A percentile compares a stretch with the other conserved stretches of the same genome.
phyloP scores from a whole-genome alignment of 2,888 invertebrate genomes.

The Athalia rosae region DNA sequence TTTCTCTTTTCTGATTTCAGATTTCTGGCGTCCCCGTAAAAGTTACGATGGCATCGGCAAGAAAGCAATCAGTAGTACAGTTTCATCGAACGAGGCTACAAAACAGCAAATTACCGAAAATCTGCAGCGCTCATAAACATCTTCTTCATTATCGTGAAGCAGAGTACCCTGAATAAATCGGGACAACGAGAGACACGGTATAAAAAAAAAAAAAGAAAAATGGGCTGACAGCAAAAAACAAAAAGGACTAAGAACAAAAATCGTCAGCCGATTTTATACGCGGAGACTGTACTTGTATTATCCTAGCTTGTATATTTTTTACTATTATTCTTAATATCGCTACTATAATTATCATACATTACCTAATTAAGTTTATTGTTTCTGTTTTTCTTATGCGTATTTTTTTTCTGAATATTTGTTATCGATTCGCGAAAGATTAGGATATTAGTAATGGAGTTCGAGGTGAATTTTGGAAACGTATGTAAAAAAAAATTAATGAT shows the following conservation, averaged over 20 bases:
- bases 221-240: not conserved
- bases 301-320: slow-evolving; percentile 37
- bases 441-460: slow-evolving; percentile 60
- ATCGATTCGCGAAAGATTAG: slow-evolving; percentile 56
- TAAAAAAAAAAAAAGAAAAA: not conserved
- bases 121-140: not conserved
- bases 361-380: not conserved
- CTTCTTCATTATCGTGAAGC: not conserved
- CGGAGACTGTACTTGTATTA: slow-evolving; percentile 43
- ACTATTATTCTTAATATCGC: slow-evolving; percentile 1
- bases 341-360: not conserved
- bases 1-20: slow-evolving; percentile 59
- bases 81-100: slow-evolving; percentile 4
- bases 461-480: slow-evolving; percentile 48
- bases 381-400: not conserved
- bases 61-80: slow-evolving; percentile 47
- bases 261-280: not conserved
- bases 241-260: not conserved
- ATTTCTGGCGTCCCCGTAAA: slow-evolving; percentile 69
- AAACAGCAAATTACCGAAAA: slow-evolving; percentile 26
- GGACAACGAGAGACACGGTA: not conserved
- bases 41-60: slow-evolving; percentile 61
- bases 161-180: not conserved
- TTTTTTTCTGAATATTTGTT: slow-evolving; percentile 14
- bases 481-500: not conserved